These are phyloP conservation scores for Mesorhabditis sp. DNA, from an alignment of 2,888 invertebrate species.

Conservation along the genomic window DNA sequence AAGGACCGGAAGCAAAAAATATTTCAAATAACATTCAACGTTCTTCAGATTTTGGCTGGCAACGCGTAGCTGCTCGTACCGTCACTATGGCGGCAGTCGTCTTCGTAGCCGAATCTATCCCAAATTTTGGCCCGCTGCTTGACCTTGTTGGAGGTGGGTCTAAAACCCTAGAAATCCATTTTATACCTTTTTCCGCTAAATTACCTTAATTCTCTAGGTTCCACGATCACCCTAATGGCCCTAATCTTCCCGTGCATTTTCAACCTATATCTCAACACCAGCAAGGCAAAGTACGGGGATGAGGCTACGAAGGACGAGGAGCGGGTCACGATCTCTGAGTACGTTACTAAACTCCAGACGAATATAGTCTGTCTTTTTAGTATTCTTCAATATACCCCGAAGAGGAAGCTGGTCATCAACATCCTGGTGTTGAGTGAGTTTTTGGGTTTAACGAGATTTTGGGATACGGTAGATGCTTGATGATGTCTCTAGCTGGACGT, in stretches of 20 bases:
- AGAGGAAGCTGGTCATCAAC: conserved; percentile 23
- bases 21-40: neutral
- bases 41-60: conserved; percentile 32
- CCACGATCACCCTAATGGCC: conserved; percentile 52
- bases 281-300: conserved; percentile 28
- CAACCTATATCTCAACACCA: conserved; percentile 41
- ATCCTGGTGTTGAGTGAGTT: conserved; percentile 30
- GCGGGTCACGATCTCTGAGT: conserved; percentile 36
- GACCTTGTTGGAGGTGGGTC: conserved; percentile 41
- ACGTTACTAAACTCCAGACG: conserved; percentile 12
- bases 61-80: conserved; percentile 37
- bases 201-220: conserved; percentile 13
- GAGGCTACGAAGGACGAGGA: conserved; percentile 18
- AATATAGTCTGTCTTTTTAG: conserved; percentile 18
- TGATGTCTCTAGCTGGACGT: too few relatives aligned
- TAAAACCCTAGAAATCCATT: too few relatives aligned
- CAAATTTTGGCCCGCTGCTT: conserved; percentile 50
- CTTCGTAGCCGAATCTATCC: conserved; percentile 46
- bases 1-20: neutral
- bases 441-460: neutral
- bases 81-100: conserved; percentile 45
- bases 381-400: conserved; percentile 29
- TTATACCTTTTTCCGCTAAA: too few relatives aligned
- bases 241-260: conserved; percentile 48
- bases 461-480: conserved; percentile 6